These are phyloP conservation scores for Pangasius larnaudii DNA, from an alignment of 2,797 vertebrate genomes.

Conservation along the genomic window DNA sequence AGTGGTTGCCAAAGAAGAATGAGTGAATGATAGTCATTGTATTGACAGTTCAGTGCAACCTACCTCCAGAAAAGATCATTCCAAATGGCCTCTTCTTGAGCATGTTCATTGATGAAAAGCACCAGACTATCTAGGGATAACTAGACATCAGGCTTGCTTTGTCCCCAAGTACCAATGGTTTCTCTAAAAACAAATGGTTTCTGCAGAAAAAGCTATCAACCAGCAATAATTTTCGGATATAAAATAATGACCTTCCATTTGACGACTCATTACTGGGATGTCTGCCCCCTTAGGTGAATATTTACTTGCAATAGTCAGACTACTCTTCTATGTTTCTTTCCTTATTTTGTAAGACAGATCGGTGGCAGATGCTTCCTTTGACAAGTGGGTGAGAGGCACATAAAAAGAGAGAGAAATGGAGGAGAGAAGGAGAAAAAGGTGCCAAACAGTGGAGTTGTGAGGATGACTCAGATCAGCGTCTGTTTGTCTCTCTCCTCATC, in stretches of 20 bases:
- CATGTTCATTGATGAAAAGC: neutral
- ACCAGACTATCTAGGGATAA: neutral
- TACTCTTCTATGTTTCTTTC: conserved; percentile 30
- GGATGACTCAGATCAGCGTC: conserved; percentile 49
- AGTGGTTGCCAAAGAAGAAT: neutral
- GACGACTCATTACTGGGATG: neutral
- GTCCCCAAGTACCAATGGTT: neutral
- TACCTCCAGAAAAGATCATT: neutral
- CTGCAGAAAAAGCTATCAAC: neutral
- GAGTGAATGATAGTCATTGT: neutral
- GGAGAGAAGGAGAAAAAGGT: conserved; percentile 21
- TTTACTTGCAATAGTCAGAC: neutral
- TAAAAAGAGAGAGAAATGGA: conserved; percentile 28
- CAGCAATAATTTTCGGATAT: neutral
- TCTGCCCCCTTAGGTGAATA: conserved; percentile 20
- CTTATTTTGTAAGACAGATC: conserved; percentile 40
- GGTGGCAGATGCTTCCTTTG: conserved; percentile 42
- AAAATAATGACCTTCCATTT: conserved; percentile 1
- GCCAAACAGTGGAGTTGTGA: conserved; percentile 48
- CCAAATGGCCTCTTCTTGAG: neutral
- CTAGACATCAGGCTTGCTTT: neutral
- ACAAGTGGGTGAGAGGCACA: conserved; percentile 28
- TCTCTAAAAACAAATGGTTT: neutral
- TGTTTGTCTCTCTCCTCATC: conserved; percentile 44
- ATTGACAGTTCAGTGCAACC: neutral